A percentile compares a stretch with the other conserved stretches of the same genome.
These are phyloP conservation scores for Suncus etruscus DNA, from an alignment of 2,113 vertebrate species.

Conservation along the genomic window DNA sequence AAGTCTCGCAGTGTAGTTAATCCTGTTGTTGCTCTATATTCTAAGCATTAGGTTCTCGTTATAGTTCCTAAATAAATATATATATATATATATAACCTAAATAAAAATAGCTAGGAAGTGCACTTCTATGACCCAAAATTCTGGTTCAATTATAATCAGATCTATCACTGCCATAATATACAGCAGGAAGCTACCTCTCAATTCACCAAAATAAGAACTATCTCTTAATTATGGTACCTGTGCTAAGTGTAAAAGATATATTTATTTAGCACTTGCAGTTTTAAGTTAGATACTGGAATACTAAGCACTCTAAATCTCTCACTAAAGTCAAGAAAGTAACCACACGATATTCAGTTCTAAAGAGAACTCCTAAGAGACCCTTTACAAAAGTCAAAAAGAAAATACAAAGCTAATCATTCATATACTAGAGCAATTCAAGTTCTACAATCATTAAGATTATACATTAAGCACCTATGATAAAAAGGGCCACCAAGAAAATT, in stretches of 20 bases:
- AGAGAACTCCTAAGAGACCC: conserved; percentile 72
- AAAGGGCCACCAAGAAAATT: conserved; percentile 72
- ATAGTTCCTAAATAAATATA: conserved; percentile 46
- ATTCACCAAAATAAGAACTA: conserved; percentile 55
- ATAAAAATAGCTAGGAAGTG: conserved; percentile 76
- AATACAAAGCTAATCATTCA: conserved; percentile 77
- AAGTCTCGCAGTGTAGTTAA: conserved; percentile 68
- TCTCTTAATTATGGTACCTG: conserved; percentile 59
- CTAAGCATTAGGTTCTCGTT: conserved; percentile 48
- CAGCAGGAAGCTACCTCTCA: conserved; percentile 64
- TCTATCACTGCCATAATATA: conserved; percentile 65
- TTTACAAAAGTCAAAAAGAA: conserved; percentile 72
- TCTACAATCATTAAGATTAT: conserved; percentile 75
- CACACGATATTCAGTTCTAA: conserved; percentile 67
- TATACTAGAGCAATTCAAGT: conserved; percentile 83
- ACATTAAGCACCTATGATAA: conserved; percentile 71
- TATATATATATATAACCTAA: conserved; percentile 35
- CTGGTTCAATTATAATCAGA: conserved; percentile 33
- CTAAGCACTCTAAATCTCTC: conserved; percentile 70
- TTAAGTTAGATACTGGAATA: conserved; percentile 59
- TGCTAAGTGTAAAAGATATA: conserved; percentile 51
- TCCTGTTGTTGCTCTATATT: conserved; percentile 68
- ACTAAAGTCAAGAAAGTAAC: conserved; percentile 72
- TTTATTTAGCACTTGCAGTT: conserved; percentile 32
- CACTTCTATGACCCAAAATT: conserved; percentile 77